Base-by-base conservation (phyloP, 53 echinoderm and acorn worm genomes). In the Crossaster papposus region DNA sequence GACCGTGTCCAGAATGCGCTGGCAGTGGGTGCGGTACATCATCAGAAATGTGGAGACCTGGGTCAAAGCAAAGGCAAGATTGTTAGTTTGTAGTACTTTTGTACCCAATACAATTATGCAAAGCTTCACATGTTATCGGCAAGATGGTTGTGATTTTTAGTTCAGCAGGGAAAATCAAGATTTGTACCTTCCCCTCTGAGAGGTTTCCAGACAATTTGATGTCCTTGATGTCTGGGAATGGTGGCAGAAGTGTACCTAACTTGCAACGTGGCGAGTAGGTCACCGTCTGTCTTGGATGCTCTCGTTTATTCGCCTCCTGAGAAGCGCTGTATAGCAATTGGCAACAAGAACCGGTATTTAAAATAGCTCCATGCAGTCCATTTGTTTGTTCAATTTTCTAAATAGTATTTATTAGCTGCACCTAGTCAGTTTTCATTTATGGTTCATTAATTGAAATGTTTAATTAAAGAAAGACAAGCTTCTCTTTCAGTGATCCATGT, bases 11-110 rank as follows among this genome's bases (percentile, higher is more conserved):
- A 94, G 44, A 62, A 94, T 94, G 13, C 94, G 91, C 79, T 94
- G 94, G 55, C 94, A 94, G 55, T 94, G 94, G 10, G 94, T 94
- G 35, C 94, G 94, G 58, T 94, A 94, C 94, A 94, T 94, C 91
- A 94, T 88, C n/a, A 94, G 70, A 78, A 94, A 94, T 34, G 94
- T 91, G 5, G 91, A 83, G 18, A 94, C 94, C 94, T 94, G 73
- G 38, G 38, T 2, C 7, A 38, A 38, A 38, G 38, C n/a, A n/a
- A n/a, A n/a, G n/a, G n/a, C n/a, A n/a, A n/a, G n/a, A n/a, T n/a
- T n/a, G n/a, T n/a, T n/a, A n/a, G n/a, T n/a, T n/a, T n/a, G n/a
- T n/a, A n/a, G n/a, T n/a, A n/a, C n/a, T n/a, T n/a, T 38, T 38
- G 38, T 38, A 38, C 38, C 38, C 38, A 2, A 4, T 38, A n/a